phyloP scores from a whole-genome alignment of 1,140 invertebrate species.

The Euura saliciscinereae region DNA sequence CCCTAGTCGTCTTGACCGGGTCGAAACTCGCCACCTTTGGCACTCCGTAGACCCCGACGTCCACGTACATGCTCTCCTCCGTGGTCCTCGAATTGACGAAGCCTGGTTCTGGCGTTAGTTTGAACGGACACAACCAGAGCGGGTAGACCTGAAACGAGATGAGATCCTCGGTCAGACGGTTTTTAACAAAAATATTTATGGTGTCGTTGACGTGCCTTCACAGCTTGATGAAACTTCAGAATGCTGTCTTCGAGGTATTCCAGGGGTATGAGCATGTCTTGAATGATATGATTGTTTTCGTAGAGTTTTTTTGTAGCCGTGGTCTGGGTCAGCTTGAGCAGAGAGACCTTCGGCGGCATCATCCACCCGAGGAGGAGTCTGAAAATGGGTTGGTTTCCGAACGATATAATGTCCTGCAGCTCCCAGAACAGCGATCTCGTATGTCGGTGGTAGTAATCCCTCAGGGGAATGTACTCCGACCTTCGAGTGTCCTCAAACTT shows the following conservation, averaged over 20 bases:
- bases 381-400: constrained; percentile 81
- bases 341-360: constrained; percentile 82
- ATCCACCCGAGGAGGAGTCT: constrained; percentile 79
- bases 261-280: constrained; percentile 84
- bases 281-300: constrained; percentile 80
- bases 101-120: constrained; percentile 71
- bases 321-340: constrained; percentile 83
- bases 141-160: constrained; percentile 72
- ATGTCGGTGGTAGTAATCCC: constrained; percentile 85
- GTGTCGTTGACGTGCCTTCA: constrained; percentile 58
- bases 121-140: constrained; percentile 85
- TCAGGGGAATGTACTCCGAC: constrained; percentile 77
- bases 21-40: constrained; percentile 70
- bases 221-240: constrained; percentile 69
- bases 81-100: constrained; percentile 66
- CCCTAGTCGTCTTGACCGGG: constrained; percentile 69
- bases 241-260: constrained; percentile 67
- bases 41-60: constrained; percentile 81
- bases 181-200: constrained; percentile 19
- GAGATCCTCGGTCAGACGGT: not conserved
- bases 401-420: constrained; percentile 82
- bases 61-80: constrained; percentile 72
- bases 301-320: constrained; percentile 75
- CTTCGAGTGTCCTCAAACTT: constrained; percentile 46
- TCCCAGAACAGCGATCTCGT: constrained; percentile 85